Evolutionary conservation across 2,113 vertebrate species (phyloP), one percentile per base, ranked within the genome.

Genomic region (Craseonycteris thonglongyai): DNA sequence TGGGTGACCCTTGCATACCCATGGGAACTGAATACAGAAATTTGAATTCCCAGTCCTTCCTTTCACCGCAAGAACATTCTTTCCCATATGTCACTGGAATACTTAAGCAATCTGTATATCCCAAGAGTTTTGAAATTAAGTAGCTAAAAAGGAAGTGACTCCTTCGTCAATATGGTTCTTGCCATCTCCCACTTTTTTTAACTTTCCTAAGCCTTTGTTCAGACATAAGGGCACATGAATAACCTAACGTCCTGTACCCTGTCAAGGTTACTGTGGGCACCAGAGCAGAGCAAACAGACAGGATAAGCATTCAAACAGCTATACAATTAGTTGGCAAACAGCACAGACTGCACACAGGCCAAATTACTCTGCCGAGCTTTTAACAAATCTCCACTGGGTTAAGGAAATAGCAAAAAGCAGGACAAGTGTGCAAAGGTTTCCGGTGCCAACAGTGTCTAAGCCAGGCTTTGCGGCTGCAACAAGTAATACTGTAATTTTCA

Each of bases 401-500:
- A 68, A 0, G 1, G 90, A 93, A 96, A 95, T 71, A 96, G 63
- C 86, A 78, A 75, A 79, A 87, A 81, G 94, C 82, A 47, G 0
- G 35, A 91, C 78, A 16, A 10, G 33, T 5, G 58, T 76, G 72
- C 42, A 87, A 83, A 56, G 80, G 59, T 26, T 94, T 12, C 11
- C 10, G 26, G 69, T 63, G 85, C 79, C 76, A 84, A 66, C 33
- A 71, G 71, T 95, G 95, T 88, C 81, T 40, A 58, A 88, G 96
- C 95, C 97, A 97, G 95, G 72, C 74, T 82, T 51, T 80, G 81
- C 98, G 97, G 97, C 97, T 96, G 91, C 79, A 79, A 81, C 18
- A 79, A 79, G 80, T 93, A 96, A 72, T 59, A 85, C 94, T 87
- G 47, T 63, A 45, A 72, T 6, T 0, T 0, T 45, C 88, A 94